phyloP scores from a whole-genome alignment of 2,113 vertebrate species.

The Callospermophilus lateralis region DNA sequence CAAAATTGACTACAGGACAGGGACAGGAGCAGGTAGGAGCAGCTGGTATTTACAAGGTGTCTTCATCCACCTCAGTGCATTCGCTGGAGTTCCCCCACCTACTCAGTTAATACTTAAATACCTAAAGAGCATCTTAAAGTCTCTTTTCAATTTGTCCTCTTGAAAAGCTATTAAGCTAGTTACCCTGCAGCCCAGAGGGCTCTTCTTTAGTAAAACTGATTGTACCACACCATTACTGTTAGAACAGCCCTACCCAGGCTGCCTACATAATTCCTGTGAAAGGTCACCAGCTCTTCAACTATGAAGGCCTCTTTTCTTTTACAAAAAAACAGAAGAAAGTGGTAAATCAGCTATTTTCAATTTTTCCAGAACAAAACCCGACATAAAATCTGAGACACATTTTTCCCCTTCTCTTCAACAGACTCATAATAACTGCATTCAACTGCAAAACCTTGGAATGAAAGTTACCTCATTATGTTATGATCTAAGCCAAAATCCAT shows the following conservation, averaged over 20 bases:
- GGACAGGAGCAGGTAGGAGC: neutral
- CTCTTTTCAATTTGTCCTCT: constrained; percentile 64
- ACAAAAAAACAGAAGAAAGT: neutral
- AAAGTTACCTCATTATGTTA: constrained; percentile 27
- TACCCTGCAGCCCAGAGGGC: constrained; percentile 57
- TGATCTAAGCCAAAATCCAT: constrained; percentile 65
- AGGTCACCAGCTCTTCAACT: constrained; percentile 77
- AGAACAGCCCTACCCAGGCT: neutral
- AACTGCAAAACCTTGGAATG: constrained; percentile 9
- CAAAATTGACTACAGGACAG: neutral
- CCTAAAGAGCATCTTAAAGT: constrained; percentile 58
- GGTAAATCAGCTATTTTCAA: constrained; percentile 71
- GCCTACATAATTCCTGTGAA: constrained; percentile 72
- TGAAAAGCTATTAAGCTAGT: constrained; percentile 77
- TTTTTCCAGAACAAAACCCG: constrained; percentile 60
- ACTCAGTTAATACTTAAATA: constrained; percentile 54
- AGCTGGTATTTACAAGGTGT: neutral
- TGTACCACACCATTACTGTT: constrained; percentile 32
- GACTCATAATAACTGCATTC: constrained; percentile 63
- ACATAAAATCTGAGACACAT: neutral
- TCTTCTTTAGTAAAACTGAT: constrained; percentile 64
- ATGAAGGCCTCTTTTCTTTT: constrained; percentile 69
- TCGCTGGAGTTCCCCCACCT: neutral
- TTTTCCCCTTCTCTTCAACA: constrained; percentile 47
- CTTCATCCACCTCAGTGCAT: neutral